Percentiles rank a stretch among this genome's conserved stretches.
Conservation (phyloP, 2,113 vertebrate genomes). For the Proteles cristata region DNA sequence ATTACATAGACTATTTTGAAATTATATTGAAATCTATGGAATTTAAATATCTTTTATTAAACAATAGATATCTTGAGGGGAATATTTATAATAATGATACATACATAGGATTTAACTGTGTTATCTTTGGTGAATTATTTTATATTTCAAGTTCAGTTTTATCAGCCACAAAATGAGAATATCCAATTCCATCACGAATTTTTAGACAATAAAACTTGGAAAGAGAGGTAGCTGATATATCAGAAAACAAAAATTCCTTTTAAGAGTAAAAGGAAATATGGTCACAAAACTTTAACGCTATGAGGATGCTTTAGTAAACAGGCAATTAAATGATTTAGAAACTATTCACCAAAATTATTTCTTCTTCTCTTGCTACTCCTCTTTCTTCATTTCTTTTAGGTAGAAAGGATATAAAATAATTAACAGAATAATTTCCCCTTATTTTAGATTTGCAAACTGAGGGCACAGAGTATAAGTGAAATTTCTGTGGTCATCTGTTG, state of each 20-base stretch:
- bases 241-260: neutral
- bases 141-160: neutral
- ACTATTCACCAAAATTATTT: neutral
- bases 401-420: neutral
- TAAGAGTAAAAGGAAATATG: neutral
- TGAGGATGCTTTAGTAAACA: neutral
- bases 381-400: neutral
- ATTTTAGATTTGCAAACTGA: neutral
- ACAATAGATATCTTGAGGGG: neutral
- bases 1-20: slow-evolving; percentile 5
- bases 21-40: slow-evolving; percentile 27
- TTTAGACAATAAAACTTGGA: neutral
- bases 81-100: slow-evolving; percentile 14
- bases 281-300: neutral
- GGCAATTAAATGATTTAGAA: slow-evolving; percentile 36
- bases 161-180: neutral
- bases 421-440: neutral
- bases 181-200: neutral
- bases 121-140: neutral
- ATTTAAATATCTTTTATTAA: slow-evolving; percentile 39
- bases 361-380: neutral
- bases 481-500: slow-evolving; percentile 4
- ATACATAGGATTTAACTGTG: neutral
- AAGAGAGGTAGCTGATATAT: neutral
- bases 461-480: neutral